Percentiles rank a stretch among this genome's conserved stretches.
phyloP scores from a whole-genome alignment of 2,113 vertebrate genomes.

The Pterocles burchelli region DNA sequence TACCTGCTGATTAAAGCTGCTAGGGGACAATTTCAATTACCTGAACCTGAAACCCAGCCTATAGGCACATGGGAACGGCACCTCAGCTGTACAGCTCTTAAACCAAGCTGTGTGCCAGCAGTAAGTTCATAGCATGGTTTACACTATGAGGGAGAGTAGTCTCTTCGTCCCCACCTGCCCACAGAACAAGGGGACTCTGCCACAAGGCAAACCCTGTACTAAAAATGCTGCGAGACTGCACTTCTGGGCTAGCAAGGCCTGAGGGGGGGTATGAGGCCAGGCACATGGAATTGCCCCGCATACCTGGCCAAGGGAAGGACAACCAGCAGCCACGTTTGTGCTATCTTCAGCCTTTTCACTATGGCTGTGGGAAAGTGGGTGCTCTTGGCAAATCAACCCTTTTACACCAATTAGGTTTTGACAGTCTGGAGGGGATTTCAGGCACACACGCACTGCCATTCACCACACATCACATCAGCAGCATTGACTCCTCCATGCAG shows the following conservation, averaged over 20 bases:
- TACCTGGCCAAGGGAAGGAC: accelerated
- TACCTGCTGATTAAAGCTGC: neutral
- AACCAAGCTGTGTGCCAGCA: accelerated
- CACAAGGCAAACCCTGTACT: neutral
- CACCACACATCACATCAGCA: accelerated
- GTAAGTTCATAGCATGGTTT: neutral
- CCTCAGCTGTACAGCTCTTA: neutral
- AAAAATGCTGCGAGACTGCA: neutral
- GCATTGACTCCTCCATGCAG: neutral
- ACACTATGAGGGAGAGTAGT: neutral
- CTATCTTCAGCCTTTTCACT: neutral
- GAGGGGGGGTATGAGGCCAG: neutral
- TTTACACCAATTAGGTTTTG: neutral
- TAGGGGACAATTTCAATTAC: neutral
- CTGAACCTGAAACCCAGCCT: neutral
- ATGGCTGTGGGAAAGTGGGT: neutral
- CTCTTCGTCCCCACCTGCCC: neutral
- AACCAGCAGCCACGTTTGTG: accelerated
- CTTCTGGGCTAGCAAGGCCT: neutral
- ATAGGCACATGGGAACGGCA: accelerated
- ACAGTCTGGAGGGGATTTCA: neutral
- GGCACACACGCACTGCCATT: accelerated
- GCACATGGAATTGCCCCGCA: neutral
- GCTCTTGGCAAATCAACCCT: neutral
- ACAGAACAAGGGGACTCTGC: neutral